phyloP scores from a whole-genome alignment of 2,113 vertebrate species.

The Oryzias woworae region DNA sequence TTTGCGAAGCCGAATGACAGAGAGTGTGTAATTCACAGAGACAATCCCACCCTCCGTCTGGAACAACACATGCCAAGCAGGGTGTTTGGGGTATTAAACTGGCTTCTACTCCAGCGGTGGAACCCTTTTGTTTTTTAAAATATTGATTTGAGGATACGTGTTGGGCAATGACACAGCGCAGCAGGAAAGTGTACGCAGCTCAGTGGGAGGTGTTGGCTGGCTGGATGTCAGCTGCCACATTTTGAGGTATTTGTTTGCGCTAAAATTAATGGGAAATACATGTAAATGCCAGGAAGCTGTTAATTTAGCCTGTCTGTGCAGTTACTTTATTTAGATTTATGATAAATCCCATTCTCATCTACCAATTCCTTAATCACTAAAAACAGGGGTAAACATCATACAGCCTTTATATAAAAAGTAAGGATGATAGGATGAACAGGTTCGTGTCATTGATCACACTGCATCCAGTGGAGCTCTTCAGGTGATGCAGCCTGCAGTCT shows the following conservation, averaged over 20 bases:
- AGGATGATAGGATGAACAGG: background rate
- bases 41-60: conserved; percentile 13
- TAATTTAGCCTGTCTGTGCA: conserved; percentile 41
- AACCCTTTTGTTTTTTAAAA: conserved; percentile 75
- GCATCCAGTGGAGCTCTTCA: conserved; percentile 1
- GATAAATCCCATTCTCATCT: conserved; percentile 28
- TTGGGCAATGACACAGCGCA: conserved; percentile 65
- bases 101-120: conserved; percentile 8
- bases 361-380: background rate
- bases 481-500: background rate
- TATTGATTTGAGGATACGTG: conserved; percentile 77
- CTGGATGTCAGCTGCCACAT: conserved; percentile 32
- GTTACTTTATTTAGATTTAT: conserved; percentile 9
- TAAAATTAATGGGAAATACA: conserved; percentile 36
- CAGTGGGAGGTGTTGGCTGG: conserved; percentile 33
- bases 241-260: conserved; percentile 41
- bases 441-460: conserved; percentile 14
- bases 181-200: conserved; percentile 53
- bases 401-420: background rate
- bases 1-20: conserved; percentile 73
- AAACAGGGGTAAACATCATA: background rate
- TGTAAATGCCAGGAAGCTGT: conserved; percentile 38
- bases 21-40: conserved; percentile 40
- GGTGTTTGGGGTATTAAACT: conserved; percentile 28
- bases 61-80: conserved; percentile 11